Base-by-base conservation (phyloP, 64 coral and sea anemone species). In the Stichodactyla helianthus region DNA sequence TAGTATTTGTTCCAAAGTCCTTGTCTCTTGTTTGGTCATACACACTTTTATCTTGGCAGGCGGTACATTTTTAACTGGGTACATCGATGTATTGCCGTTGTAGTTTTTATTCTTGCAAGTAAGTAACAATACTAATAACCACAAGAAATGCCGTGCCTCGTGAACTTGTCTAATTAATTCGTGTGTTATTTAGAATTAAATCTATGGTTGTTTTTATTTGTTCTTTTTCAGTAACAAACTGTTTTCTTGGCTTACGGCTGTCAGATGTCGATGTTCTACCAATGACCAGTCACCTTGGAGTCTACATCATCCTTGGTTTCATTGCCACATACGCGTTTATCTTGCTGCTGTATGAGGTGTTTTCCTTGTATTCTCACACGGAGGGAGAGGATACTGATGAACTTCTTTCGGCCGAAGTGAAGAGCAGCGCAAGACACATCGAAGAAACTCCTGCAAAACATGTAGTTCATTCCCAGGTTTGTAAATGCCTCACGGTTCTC, bases 61-160 rank as follows among this genome's bases (percentile, higher is more conserved):
- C 78, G 78, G 35, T 81, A 51, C n/a, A 53, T 81, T 54, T 81
- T 81, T 20, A 81, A 53, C 17, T 81, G 78, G 78, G 16, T 81
- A 23, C 78, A 81, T 54, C 78, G 50, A 19, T 81, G 78, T 54
- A 54, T 81, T 54, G 78, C 78, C 4, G 9, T 51, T 9, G 52
- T 81, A 5, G 11, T 52, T n/a, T 81, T 81, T 54, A 54, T 81
- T 2, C 78, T 81, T 22, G 78, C 78, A 81, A 54, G 78, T 81
- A 81, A 81, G 78, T 74, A 23, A 31, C 9, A 65, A 44, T 44
- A 44, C 35, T 44, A 44, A 44, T 44, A 44, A 44, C 35, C 35
- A 44, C 4, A 20, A 71, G 67, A 71, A 71, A 71, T 71, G 4
- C 35, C 35, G 35, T 44, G 1, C 35, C 35, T 44, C 35, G 35